Evolutionary conservation across 2,113 vertebrate genomes (phyloP).

Genomic region (Dipodomys merriami): DNA sequence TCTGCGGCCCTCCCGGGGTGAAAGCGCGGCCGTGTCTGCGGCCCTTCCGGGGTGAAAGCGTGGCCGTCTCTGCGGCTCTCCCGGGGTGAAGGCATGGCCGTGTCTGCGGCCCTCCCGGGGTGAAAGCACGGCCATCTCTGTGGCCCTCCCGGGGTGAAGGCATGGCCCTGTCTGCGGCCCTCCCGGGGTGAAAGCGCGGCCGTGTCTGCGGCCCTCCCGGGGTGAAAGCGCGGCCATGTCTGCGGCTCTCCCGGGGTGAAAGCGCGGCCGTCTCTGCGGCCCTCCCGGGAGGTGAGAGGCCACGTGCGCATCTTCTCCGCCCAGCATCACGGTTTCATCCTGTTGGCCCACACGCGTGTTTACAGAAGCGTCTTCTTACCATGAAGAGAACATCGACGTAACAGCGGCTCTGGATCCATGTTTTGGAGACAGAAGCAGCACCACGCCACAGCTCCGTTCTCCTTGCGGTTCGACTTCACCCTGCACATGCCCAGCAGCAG

Average conservation of each 20-base stretch:
- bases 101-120: neutral
- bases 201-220: neutral
- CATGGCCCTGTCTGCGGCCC: too few relatives aligned
- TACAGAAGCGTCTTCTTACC: slow-evolving; percentile 76
- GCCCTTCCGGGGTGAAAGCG: neutral
- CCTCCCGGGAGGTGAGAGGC: neutral
- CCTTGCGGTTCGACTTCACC: slow-evolving; percentile 23
- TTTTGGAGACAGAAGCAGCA: slow-evolving; percentile 61
- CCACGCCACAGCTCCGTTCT: neutral
- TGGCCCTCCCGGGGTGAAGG: neutral
- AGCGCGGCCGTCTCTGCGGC: too few relatives aligned
- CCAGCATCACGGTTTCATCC: slow-evolving; percentile 17
- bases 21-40: too few relatives aligned
- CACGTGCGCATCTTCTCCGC: too few relatives aligned
- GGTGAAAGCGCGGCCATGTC: too few relatives aligned
- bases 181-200: neutral
- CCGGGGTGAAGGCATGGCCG: neutral
- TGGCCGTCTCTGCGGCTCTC: too few relatives aligned
- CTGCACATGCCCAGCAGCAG: neutral
- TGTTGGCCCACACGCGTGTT: slow-evolving; percentile 66
- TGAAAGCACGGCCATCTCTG: too few relatives aligned
- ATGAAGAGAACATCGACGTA: slow-evolving; percentile 71
- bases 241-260: neutral
- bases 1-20: neutral
- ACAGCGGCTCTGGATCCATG: slow-evolving; percentile 70